A percentile compares a stretch with the other conserved stretches of the same genome.
Conservation (phyloP, 2,888 invertebrate species). For the Anodontia alba region DNA sequence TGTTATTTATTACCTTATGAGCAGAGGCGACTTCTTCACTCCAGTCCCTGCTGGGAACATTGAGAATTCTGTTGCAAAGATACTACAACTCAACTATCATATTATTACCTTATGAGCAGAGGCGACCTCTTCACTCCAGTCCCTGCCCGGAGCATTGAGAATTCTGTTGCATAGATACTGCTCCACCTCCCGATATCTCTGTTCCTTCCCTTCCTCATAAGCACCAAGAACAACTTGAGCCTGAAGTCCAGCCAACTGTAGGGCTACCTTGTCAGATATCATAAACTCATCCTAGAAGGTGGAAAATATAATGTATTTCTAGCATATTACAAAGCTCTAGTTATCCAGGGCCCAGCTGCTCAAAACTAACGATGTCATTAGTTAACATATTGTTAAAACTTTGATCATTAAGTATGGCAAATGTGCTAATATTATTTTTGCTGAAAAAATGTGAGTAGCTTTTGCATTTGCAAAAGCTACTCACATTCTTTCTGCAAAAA, state of each 20-base stretch:
- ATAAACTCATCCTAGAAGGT: conserved; percentile 94
- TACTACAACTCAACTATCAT: too few species aligned
- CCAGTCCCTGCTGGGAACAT: conserved; percentile 83
- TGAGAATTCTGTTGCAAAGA: conserved; percentile 86
- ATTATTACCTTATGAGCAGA: conserved; percentile 84
- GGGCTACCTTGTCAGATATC: conserved; percentile 96
- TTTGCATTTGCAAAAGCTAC: too few species aligned
- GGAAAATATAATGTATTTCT: too few species aligned
- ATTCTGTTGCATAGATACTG: conserved; percentile 89
- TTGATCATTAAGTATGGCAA: too few species aligned
- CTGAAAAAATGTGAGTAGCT: too few species aligned
- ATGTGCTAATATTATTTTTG: too few species aligned
- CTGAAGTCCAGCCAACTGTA: conserved; percentile 96
- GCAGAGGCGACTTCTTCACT: conserved; percentile 83
- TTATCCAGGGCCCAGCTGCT: too few species aligned
- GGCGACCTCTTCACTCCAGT: conserved; percentile 84
- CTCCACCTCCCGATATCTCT: conserved; percentile 87
- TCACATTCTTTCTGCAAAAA: too few species aligned
- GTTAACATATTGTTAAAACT: too few species aligned
- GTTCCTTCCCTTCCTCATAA: conserved; percentile 78
- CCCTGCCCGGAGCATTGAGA: conserved; percentile 77
- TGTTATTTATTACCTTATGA: conserved; percentile 83
- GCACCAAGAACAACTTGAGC: conserved; percentile 97
- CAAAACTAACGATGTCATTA: too few species aligned
- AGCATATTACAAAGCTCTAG: too few species aligned